These are phyloP conservation scores for Ctenicera cuprea DNA, from an alignment of 2,888 invertebrate genomes.

Conservation along the genomic window DNA sequence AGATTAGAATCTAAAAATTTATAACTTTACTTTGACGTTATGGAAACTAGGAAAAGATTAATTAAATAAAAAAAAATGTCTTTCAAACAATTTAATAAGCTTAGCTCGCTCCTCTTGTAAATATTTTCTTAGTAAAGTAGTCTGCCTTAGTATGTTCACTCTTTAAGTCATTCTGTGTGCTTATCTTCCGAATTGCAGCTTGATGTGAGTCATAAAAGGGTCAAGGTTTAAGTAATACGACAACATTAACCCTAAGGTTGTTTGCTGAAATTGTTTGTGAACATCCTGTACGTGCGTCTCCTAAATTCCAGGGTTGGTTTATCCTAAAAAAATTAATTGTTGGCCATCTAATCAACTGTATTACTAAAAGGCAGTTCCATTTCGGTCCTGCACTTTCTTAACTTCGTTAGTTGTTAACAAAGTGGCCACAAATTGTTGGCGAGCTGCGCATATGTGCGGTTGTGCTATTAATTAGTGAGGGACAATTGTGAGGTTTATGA, in stretches of 20 bases:
- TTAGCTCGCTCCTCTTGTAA: too few relatives aligned
- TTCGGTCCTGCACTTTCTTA: constrained; percentile 11
- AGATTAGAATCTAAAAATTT: too few relatives aligned
- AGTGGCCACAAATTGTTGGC: constrained; percentile 34
- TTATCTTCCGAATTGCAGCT: constrained; percentile 10
- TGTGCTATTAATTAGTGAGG: constrained; percentile 43
- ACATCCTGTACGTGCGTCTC: neutral
- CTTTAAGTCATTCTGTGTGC: neutral
- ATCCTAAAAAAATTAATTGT: neutral
- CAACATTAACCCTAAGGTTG: neutral
- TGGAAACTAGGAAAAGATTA: too few relatives aligned
- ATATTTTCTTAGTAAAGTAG: neutral
- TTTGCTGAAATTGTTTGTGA: constrained; percentile 4
- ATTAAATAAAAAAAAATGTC: too few relatives aligned
- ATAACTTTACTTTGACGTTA: too few relatives aligned
- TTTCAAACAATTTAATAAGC: too few relatives aligned
- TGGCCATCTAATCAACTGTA: neutral
- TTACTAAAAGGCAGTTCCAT: neutral
- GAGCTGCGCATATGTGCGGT: constrained; percentile 45
- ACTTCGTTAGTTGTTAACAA: constrained; percentile 18
- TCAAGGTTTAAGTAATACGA: constrained; percentile 21
- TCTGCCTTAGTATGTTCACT: neutral
- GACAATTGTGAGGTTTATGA: constrained; percentile 29
- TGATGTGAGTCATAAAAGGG: constrained; percentile 2
- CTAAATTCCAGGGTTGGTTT: neutral